Conservation (phyloP, 1,140 invertebrate genomes). For the Mamestra configurata region DNA sequence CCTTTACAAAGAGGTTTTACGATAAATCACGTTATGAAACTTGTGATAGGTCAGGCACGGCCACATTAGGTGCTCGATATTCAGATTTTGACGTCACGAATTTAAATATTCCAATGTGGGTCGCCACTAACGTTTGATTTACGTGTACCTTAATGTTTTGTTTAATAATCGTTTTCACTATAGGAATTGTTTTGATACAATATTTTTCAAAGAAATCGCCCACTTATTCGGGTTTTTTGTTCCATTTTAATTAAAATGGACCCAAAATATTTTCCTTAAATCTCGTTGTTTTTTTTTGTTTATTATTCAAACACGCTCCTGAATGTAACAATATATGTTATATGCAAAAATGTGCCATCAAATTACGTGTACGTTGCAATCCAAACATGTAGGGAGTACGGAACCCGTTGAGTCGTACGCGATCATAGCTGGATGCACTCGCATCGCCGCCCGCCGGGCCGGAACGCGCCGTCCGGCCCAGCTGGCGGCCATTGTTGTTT, state of each 20-base stretch:
- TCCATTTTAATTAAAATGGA: background rate
- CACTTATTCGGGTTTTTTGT: background rate
- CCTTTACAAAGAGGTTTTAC: conserved; percentile 12
- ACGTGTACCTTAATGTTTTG: conserved; percentile 5
- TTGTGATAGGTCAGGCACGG: conserved; percentile 48
- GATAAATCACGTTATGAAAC: conserved; percentile 37
- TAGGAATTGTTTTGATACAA: background rate
- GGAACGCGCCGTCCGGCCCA: conserved; percentile 62
- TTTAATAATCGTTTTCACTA: background rate
- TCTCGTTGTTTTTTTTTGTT: background rate
- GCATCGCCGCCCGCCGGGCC: conserved; percentile 65
- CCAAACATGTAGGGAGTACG: conserved; percentile 49
- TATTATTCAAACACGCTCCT: background rate
- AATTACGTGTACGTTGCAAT: conserved; percentile 40
- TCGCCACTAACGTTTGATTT: conserved; percentile 7
- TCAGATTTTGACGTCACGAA: conserved; percentile 40
- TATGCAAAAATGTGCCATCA: conserved; percentile 21
- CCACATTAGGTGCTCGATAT: conserved; percentile 41
- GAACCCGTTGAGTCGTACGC: conserved; percentile 54
- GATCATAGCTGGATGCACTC: conserved; percentile 66
- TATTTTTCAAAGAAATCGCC: too few relatives aligned
- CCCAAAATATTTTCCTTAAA: background rate
- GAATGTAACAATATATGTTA: background rate
- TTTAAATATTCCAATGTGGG: conserved; percentile 4
- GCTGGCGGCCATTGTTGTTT: conserved; percentile 60